Base-by-base conservation (phyloP, 2,888 invertebrate genomes). In the Nephrotoma guestfalica region DNA sequence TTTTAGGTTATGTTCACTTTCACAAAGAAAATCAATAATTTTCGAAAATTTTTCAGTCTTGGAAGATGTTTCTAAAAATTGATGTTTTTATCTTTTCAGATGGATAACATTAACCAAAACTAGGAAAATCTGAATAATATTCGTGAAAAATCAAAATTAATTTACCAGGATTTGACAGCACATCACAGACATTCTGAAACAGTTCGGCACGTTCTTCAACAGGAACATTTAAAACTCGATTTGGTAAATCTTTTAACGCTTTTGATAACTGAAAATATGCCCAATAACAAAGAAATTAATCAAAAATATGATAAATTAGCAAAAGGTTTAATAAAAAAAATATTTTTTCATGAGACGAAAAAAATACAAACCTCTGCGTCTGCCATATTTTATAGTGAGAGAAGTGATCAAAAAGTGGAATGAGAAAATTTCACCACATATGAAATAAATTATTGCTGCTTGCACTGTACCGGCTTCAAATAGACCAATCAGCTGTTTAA, bases 91-190 rank as follows among this genome's bases (percentile, higher is more conserved):
- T 47, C 11, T n/a, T 47, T 71, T 11, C 1, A 71, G 15, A 83
- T 83, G 40, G 4, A 11, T 71, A 18, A 71, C 86, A 71, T 15
- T 86, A 87, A 85, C 42, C 43, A 83, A 86, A 83, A 86, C 87
- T 83, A 41, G 51, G 18, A 87, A 57, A 84, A 43, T 43, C 15
- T 84, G 47, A 86, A n/a, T 86, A 47, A 86, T 15, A 45, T 83
- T 47, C 13, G 7, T 11, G 13, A 86, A 86, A 87, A 86, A 87
- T 84, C 86, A 86, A 86, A 88, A 89, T 71, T 71, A 71, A 30
- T 91, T 91, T 92, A 97, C 97, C 96, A 92, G 95, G 94, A 90
- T 95, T 94, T 89, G 94, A 93, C 90, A 96, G 92, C 90, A 96
- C 94, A 40, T 89, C 88, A 42, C 89, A 88, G 4, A 92, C 90